Evolutionary conservation across 1,140 invertebrate genomes (phyloP), one percentile per base, ranked within the genome.

Genomic region (Pissodes strobi): DNA sequence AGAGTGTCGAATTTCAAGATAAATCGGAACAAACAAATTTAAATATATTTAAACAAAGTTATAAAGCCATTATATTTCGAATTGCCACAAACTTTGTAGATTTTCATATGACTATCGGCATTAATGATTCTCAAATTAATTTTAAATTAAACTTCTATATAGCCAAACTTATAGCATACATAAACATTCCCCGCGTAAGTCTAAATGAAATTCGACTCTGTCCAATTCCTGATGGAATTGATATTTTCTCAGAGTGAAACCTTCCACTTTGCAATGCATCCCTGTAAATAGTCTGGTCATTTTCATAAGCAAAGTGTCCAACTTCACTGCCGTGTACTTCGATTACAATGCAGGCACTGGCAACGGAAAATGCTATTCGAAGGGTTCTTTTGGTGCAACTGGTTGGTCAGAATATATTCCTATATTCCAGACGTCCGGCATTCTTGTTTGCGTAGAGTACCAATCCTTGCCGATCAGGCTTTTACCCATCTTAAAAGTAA

Each of bases 251-350:
- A 38, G 45, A 22, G 13, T 60, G 45, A 18, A 49, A 60, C 4
- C 37, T 30, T 4, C 57, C 45, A 51, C 46, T 60, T 39, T 60
- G 57, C n/a, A 60, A 39, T 4, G 45, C 57, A 27, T 60, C 45
- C 39, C 57, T 60, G 15, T 60, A 60, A 38, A 60, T 49, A 17
- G 43, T 60, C 13, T 3, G 4, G 18, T 60, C 57, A 18, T 60
- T 60, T 9, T 1, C 27, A 27, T 60, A 60, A 17, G 45, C 23
- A 39, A 38, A 51, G 15, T 30, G 25, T n/a, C 27, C 57, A 8
- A 49, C 18, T 21, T 12, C 8, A 17, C 38, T 4, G 8, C 19
- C 46, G 21, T 49, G 49, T 9, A 60, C 15, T 0, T n/a, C 3
- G 13, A 60, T 21, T 2, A n/a, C 13, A 2, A 49, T 10, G 10